These are phyloP conservation scores for Dipodomys merriami DNA, from an alignment of 2,113 vertebrate genomes.

Conservation along the genomic window DNA sequence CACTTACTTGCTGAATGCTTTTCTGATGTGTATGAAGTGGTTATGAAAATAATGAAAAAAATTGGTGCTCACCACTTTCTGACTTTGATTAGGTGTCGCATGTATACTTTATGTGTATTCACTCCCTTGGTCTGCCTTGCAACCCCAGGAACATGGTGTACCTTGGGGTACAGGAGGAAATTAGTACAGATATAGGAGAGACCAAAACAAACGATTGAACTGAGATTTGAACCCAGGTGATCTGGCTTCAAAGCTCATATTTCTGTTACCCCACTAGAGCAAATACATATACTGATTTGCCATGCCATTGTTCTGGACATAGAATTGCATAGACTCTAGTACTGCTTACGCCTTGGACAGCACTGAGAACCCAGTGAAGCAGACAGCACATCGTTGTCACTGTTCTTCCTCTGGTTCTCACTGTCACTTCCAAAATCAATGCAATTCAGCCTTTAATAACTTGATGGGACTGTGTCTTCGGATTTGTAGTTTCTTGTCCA, in stretches of 20 bases:
- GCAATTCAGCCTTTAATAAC: not conserved
- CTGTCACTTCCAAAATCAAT: not conserved
- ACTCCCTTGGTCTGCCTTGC: not conserved
- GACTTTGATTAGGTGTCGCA: not conserved
- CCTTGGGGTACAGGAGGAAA: not conserved
- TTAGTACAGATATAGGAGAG: no score
- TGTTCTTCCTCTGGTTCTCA: not conserved
- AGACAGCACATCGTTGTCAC: not conserved
- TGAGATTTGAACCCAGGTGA: not conserved
- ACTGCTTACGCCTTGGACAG: not conserved
- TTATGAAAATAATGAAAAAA: not conserved
- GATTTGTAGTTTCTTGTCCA: not conserved
- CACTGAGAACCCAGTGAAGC: not conserved
- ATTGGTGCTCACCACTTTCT: not conserved
- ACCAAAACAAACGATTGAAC: not conserved
- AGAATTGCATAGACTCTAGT: no score
- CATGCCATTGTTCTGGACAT: not conserved
- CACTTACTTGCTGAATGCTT: not conserved
- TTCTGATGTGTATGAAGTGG: not conserved
- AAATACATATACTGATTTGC: accelerated
- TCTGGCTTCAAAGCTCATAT: not conserved
- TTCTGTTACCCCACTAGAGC: accelerated
- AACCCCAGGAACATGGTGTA: accelerated
- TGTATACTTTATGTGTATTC: accelerated
- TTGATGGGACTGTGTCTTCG: not conserved